Percentiles rank a stretch among this genome's conserved stretches.
Conservation (phyloP, 2,797 vertebrate genomes). For the Rhinogobio ventralis region DNA sequence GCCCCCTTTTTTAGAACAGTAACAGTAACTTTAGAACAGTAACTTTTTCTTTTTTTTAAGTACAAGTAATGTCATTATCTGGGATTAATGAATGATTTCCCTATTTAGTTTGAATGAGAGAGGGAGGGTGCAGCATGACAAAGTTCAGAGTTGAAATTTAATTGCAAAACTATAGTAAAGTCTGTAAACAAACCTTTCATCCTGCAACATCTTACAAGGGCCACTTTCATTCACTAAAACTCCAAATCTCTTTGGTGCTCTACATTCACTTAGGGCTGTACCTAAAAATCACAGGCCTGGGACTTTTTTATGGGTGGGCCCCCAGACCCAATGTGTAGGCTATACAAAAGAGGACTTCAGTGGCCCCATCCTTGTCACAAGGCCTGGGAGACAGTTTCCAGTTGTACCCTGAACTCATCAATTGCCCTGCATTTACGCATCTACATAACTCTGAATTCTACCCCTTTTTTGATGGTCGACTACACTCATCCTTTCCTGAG, state of each 20-base stretch:
- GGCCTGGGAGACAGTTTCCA: background rate
- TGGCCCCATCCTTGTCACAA: background rate
- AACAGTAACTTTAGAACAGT: too few species aligned
- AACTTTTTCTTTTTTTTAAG: conserved; percentile 4
- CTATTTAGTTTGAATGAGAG: background rate
- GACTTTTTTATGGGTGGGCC: background rate
- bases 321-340: background rate
- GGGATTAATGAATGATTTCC: background rate
- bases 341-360: background rate
- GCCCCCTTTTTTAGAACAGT: background rate
- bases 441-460: background rate
- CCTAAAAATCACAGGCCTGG: background rate
- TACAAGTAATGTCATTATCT: too few species aligned
- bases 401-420: background rate
- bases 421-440: background rate
- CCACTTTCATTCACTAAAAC: background rate
- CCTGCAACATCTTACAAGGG: too few species aligned
- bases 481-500: background rate
- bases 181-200: too few species aligned
- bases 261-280: background rate
- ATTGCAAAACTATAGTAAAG: too few species aligned
- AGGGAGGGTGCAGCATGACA: background rate
- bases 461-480: background rate
- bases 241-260: background rate
- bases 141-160: background rate